Evolutionary conservation across 2,113 vertebrate genomes (phyloP).

Genomic region (Ia io): DNA sequence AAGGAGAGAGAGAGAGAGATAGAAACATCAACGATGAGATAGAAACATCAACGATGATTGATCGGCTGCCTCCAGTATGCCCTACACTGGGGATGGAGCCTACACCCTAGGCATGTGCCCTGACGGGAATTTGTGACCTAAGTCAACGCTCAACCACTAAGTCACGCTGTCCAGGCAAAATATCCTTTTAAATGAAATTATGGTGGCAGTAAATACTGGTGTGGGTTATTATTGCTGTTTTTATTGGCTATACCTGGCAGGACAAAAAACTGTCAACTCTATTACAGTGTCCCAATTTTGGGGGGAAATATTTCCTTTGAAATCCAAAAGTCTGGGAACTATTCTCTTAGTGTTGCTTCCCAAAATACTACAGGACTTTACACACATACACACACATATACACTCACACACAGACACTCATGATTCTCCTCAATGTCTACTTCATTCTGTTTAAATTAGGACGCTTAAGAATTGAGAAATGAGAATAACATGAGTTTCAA

Average conservation of each 20-base stretch:
- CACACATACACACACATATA: not conserved
- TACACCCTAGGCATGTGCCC: too few relatives aligned
- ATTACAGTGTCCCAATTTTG: not conserved
- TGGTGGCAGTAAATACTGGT: not conserved
- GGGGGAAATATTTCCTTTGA: not conserved
- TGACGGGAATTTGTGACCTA: too few relatives aligned
- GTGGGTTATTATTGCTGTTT: not conserved
- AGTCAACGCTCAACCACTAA: too few relatives aligned
- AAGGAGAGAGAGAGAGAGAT: too few relatives aligned
- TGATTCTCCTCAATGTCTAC: conserved; percentile 9
- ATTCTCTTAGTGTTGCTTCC: conserved; percentile 15
- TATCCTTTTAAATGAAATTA: not conserved
- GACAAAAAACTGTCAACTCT: not conserved
- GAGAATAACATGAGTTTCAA: conserved; percentile 18
- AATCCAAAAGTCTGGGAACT: conserved; percentile 13
- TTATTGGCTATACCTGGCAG: not conserved
- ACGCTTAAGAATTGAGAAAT: conserved; percentile 14
- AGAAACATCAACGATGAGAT: too few relatives aligned
- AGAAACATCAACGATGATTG: too few relatives aligned
- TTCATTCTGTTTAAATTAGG: conserved; percentile 15
- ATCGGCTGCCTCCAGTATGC: too few relatives aligned
- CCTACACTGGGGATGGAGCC: too few relatives aligned
- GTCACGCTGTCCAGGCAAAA: too few relatives aligned
- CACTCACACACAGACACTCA: not conserved
- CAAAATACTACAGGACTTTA: conserved; percentile 19